Evolutionary conservation across 1,140 invertebrate species (phyloP), one percentile per base, ranked within the genome.

Genomic region (Arctopsyche grandis): DNA sequence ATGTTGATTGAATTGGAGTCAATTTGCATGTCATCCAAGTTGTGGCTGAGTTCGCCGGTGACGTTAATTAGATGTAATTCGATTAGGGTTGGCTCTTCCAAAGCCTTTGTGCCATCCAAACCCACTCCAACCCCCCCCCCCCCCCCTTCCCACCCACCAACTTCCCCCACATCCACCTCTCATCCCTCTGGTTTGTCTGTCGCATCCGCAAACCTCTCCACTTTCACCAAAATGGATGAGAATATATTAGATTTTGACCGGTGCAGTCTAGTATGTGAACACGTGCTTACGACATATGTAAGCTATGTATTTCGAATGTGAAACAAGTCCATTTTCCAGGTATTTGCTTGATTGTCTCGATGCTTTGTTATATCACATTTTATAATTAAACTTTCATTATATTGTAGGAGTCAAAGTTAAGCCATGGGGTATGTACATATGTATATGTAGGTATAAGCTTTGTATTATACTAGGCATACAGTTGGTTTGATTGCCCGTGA

Each of bases 1-100:
- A 75, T 75, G 71, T 75, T 75, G 71, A 75, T 75, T 75, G 52
- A 75, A 75, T 75, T 75, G 71, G 52, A 75, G 52, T 29, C 71
- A 58, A 75, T 75, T 75, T 75, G 71, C 71, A 75, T 75, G 52
- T 56, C 71, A 58, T 9, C 71, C 52, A 46, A 75, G 52, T 58
- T 58, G 71, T 56, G 71, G 46, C 71, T 52, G 52, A 58, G 46
- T 75, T 58, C 46, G 71, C 22, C 52, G 26, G 26, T 70, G 69
- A 75, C 71, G 71, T 75, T 75, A 75, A 75, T 75, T 75, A 75
- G 71, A 26, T 29, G 46, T 75, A 75, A 75, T 75, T 75, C 52
- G 46, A 75, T 75, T 75, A 75, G 46, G 71, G 71, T 10, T 46
- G 46, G 71, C 46, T 58, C 48, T 58, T 75, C 48, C 19, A 75